Evolutionary conservation across 2,888 invertebrate genomes (phyloP).

Genomic region (Lepas anatifera): DNA sequence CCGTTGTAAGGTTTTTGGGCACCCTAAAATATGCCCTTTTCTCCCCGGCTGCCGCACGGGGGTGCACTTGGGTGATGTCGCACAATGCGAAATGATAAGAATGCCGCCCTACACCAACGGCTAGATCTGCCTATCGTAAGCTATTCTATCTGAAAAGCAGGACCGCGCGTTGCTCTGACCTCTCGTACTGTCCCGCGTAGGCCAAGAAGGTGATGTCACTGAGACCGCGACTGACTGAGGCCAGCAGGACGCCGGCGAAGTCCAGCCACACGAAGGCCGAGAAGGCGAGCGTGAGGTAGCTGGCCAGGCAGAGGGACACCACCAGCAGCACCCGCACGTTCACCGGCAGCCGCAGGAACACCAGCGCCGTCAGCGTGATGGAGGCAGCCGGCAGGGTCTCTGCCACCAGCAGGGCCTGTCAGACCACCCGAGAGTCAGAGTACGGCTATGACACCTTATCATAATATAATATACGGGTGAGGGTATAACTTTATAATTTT

Average conservation of each 20-base stretch:
- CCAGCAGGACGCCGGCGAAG: constrained; percentile 20
- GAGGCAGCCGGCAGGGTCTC: constrained; percentile 22
- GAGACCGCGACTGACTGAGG: constrained; percentile 21
- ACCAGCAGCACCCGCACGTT: constrained; percentile 17
- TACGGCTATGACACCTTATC: too few relatives aligned
- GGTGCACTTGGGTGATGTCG: too few relatives aligned
- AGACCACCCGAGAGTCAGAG: too few relatives aligned
- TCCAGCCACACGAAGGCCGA: constrained; percentile 15
- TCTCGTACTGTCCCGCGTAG: constrained; percentile 18
- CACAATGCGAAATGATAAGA: too few relatives aligned
- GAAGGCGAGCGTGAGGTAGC: constrained; percentile 18
- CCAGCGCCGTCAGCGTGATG: constrained; percentile 18
- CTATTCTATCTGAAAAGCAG: too few relatives aligned
- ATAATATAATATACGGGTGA: too few relatives aligned
- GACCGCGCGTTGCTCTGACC: constrained; percentile 12
- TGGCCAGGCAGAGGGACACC: constrained; percentile 16
- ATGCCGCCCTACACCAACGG: too few relatives aligned
- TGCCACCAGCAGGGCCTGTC: constrained; percentile 20
- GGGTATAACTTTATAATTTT: too few relatives aligned
- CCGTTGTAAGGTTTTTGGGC: too few relatives aligned
- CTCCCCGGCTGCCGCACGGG: too few relatives aligned
- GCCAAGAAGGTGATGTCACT: constrained; percentile 21
- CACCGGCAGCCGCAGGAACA: constrained; percentile 16
- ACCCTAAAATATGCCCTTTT: too few relatives aligned
- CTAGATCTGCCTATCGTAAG: too few relatives aligned